These are phyloP conservation scores for Lampris megalopsis DNA, from an alignment of 2,113 vertebrate species.

Conservation along the genomic window DNA sequence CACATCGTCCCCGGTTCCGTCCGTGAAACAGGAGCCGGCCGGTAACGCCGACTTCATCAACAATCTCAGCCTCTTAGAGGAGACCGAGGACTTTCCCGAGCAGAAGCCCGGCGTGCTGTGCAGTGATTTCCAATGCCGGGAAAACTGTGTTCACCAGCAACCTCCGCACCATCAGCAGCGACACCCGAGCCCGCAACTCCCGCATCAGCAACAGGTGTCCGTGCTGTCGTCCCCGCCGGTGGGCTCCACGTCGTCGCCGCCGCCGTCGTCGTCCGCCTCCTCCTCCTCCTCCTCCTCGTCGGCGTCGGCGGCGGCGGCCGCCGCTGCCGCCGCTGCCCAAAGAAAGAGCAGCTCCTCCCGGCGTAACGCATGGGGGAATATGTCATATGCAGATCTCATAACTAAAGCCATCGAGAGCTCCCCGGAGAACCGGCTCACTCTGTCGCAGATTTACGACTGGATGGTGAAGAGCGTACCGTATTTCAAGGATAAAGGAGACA, in stretches of 20 bases:
- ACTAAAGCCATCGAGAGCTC: slow-evolving; percentile 98
- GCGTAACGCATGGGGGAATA: slow-evolving; percentile 97
- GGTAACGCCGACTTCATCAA: slow-evolving; percentile 86
- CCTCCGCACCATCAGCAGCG: slow-evolving; percentile 69
- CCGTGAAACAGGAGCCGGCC: slow-evolving; percentile 87
- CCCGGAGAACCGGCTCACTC: slow-evolving; percentile 92
- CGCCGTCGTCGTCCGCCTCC: slow-evolving; percentile 82
- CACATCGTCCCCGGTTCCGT: slow-evolving; percentile 90
- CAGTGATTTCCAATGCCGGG: slow-evolving; percentile 83
- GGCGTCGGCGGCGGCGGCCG: slow-evolving; percentile 72
- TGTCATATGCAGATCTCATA: slow-evolving; percentile 98
- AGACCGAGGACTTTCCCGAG: slow-evolving; percentile 88
- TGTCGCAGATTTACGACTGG: slow-evolving; percentile 98
- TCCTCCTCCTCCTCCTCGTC: slow-evolving; percentile 82
- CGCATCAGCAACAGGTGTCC: slow-evolving; percentile 73
- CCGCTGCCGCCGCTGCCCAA: slow-evolving; percentile 86
- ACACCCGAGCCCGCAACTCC: slow-evolving; percentile 72
- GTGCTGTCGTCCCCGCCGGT: slow-evolving; percentile 73
- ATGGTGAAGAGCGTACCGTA: slow-evolving; percentile 98
- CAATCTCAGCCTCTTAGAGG: slow-evolving; percentile 90
- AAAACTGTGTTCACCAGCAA: slow-evolving; percentile 81
- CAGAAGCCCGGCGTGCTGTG: slow-evolving; percentile 79
- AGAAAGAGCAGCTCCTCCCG: slow-evolving; percentile 97
- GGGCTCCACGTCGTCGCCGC: slow-evolving; percentile 58
- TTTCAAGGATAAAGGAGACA: slow-evolving; percentile 98